Conservation (phyloP, 53 echinoderm and acorn worm genomes). For the Echinometra lucunter region DNA sequence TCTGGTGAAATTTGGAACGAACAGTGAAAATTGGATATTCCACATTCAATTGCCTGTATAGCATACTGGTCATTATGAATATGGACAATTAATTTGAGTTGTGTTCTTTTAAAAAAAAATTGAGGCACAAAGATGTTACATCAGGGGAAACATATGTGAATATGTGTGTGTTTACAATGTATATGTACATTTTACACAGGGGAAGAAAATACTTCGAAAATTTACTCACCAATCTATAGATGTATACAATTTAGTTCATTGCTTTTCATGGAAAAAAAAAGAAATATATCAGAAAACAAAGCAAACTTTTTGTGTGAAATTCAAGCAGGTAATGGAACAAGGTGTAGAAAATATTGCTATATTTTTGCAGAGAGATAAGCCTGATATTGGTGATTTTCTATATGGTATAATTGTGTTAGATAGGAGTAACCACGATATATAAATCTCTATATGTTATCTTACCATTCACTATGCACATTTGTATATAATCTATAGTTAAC, state of each 20-base stretch:
- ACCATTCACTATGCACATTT: slow-evolving; percentile 52
- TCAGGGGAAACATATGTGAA: slow-evolving; percentile 23
- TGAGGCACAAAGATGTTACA: background rate
- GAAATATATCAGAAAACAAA: background rate
- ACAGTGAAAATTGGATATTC: no score
- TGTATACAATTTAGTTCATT: background rate
- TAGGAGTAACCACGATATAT: slow-evolving; percentile 21
- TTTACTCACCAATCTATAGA: background rate
- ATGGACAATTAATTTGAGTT: background rate
- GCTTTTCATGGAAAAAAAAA: background rate
- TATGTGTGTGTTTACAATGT: slow-evolving; percentile 42
- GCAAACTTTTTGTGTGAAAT: background rate
- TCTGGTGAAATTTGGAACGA: no score
- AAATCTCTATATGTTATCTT: background rate
- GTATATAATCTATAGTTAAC: slow-evolving; percentile 30
- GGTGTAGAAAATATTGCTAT: slow-evolving; percentile 54
- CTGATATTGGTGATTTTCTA: slow-evolving; percentile 13
- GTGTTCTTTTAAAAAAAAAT: background rate
- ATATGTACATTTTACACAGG: slow-evolving; percentile 4
- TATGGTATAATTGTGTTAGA: slow-evolving; percentile 7
- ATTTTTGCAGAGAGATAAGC: slow-evolving; percentile 42
- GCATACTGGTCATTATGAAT: background rate
- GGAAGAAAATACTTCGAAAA: background rate
- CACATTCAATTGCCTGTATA: no score
- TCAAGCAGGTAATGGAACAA: slow-evolving; percentile 4